Evolutionary conservation across 2,113 vertebrate genomes (phyloP), one percentile per base, ranked within the genome.

Genomic region (Arizona elegans): DNA sequence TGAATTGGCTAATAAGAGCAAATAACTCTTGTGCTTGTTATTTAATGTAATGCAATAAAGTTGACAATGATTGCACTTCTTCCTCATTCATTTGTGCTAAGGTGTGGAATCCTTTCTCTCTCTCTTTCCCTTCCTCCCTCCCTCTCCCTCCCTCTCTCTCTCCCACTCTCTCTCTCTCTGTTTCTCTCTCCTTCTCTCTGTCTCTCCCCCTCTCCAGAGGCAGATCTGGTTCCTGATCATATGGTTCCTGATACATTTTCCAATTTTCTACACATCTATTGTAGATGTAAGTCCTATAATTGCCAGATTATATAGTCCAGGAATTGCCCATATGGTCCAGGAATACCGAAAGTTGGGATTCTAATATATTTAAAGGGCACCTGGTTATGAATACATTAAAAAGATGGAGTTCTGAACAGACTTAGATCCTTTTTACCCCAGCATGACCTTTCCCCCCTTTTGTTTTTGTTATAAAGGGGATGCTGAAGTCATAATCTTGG

Each of bases 401-500:
- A 89, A 70, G 38, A 19, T 17, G 38, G 58, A 89, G 29, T 85
- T 88, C 21, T 55, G 23, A 81, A 47, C n/a, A 90, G 85, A 75
- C 54, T 47, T 15, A 90, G 29, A 6, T 9, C 70, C n/a, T 92
- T 70, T 24, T 58, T 7, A 85, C 95, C 90, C 90, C 75, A 89
- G 90, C 0, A 3, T 21, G 52, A 59, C 47, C 92, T 95, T 21
- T 65, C 24, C 8, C 24, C 3, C n/a, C 11, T 33, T 75, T 33
- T 21, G 11, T 85, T 93, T 92, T 88, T 91, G n/a, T 15, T 75
- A 90, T 17, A 91, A n/a, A 94, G 13, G 13, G 95, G 65, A 33
- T 65, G 47, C 70, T 94, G 59, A 96, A 93, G 47, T 9, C 86
- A 58, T 92, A 1, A 5, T 91, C 86, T 92, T 91, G 33, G 29